A percentile compares a stretch with the other conserved stretches of the same genome.
phyloP scores from a whole-genome alignment of 2,797 vertebrate genomes.

The Bryconaethiops microstoma region DNA sequence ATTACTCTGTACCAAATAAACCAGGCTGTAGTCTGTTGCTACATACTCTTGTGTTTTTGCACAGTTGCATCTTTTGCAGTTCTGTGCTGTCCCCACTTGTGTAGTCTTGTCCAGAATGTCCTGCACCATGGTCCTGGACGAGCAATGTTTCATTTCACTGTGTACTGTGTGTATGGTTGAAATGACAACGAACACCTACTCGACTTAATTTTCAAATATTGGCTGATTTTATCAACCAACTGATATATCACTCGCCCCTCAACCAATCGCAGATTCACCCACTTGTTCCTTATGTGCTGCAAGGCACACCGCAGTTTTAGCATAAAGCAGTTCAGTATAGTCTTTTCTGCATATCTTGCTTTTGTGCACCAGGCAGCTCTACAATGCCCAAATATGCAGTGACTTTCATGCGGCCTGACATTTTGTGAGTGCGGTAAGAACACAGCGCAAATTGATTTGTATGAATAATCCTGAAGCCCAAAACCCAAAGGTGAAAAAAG shows the following conservation, averaged over 20 bases:
- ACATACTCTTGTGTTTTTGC: too few species aligned
- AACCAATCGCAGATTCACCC: not conserved
- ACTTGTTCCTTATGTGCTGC: not conserved
- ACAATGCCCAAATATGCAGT: slow-evolving; percentile 2
- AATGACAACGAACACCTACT: too few species aligned
- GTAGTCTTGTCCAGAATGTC: too few species aligned
- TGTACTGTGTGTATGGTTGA: too few species aligned
- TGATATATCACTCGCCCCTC: not conserved
- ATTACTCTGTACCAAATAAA: too few species aligned
- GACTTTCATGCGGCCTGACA: slow-evolving; percentile 42
- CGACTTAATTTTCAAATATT: too few species aligned
- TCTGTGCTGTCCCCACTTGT: too few species aligned
- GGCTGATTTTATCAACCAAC: not conserved
- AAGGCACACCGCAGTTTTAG: not conserved
- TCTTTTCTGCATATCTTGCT: too few species aligned
- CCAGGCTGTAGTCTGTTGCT: too few species aligned
- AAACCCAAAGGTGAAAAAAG: slow-evolving; percentile 29
- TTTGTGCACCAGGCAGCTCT: not conserved
- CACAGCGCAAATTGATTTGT: slow-evolving; percentile 38
- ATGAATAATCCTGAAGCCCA: slow-evolving; percentile 37
- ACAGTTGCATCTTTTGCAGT: too few species aligned
- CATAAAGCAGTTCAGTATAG: not conserved
- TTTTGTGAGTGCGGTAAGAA: slow-evolving; percentile 34
- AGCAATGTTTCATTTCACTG: too few species aligned
- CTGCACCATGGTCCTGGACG: too few species aligned